These are phyloP conservation scores for Coelopa frigida DNA, from an alignment of 1,140 invertebrate species.

Conservation along the genomic window DNA sequence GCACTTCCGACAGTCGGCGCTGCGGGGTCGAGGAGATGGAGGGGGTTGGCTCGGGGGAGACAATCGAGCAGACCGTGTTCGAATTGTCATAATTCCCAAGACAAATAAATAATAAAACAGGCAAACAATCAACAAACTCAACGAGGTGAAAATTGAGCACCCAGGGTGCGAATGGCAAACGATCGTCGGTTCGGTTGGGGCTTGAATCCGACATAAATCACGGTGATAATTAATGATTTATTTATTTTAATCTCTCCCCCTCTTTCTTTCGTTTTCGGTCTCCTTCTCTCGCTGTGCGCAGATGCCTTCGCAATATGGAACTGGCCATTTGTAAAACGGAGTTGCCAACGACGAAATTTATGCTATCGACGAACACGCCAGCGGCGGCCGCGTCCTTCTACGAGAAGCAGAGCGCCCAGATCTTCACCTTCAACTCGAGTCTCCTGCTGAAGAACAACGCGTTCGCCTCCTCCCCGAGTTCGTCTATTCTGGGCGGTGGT, in stretches of 20 bases:
- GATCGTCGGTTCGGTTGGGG: no score
- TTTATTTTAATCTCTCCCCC: background rate
- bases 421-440: background rate
- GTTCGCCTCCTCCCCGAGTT: conserved; percentile 1
- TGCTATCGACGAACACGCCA: conserved; percentile 32
- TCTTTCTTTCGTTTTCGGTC: background rate
- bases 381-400: conserved; percentile 10
- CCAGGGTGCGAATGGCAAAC: no score
- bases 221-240: no score
- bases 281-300: conserved; percentile 9
- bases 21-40: no score
- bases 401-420: conserved; percentile 1
- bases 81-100: no score
- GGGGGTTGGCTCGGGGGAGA: no score
- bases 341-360: conserved; percentile 40
- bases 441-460: background rate
- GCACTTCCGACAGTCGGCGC: no score
- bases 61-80: no score
- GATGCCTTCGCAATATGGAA: conserved; percentile 42
- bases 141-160: no score
- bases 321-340: conserved; percentile 42
- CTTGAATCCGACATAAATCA: no score
- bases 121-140: no score
- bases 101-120: no score
- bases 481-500: conserved; percentile 16